Conservation (phyloP, 2,797 vertebrate species). For the Danio jaintianensis region DNA sequence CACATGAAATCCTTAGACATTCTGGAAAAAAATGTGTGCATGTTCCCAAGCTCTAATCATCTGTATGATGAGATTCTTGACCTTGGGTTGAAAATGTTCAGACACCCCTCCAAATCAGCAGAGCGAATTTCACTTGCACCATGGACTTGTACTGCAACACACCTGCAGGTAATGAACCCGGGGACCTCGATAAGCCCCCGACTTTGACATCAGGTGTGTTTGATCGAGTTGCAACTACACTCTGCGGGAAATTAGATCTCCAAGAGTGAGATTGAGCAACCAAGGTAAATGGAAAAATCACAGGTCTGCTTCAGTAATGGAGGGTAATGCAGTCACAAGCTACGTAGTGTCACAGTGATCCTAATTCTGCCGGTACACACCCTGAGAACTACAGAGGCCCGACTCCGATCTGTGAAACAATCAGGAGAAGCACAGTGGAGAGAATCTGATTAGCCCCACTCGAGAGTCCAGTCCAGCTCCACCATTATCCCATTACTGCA, state of each 20-base stretch:
- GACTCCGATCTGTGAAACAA: conserved; percentile 52
- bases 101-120: background rate
- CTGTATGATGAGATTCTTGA: background rate
- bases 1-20: background rate
- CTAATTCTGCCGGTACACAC: conserved; percentile 48
- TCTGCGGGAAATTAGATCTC: conserved; percentile 44
- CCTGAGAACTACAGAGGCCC: conserved; percentile 36
- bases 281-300: conserved; percentile 46
- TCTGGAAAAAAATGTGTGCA: background rate
- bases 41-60: background rate
- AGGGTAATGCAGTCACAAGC: conserved; percentile 31
- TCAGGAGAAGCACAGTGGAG: conserved; percentile 69
- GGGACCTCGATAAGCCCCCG: conserved; percentile 7
- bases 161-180: conserved; percentile 12
- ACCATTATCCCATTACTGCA: conserved; percentile 82
- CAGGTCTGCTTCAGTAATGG: conserved; percentile 37
- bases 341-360: conserved; percentile 42
- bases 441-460: conserved; percentile 76
- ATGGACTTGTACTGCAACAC: background rate
- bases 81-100: background rate
- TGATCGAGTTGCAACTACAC: conserved; percentile 25
- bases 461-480: conserved; percentile 75
- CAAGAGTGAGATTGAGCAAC: conserved; percentile 37
- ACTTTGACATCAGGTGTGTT: conserved; percentile 39
- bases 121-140: background rate